Percentiles rank a stretch among this genome's conserved stretches.
phyloP scores from a whole-genome alignment of 2,113 vertebrate species.

The Cryptotis parvus region DNA sequence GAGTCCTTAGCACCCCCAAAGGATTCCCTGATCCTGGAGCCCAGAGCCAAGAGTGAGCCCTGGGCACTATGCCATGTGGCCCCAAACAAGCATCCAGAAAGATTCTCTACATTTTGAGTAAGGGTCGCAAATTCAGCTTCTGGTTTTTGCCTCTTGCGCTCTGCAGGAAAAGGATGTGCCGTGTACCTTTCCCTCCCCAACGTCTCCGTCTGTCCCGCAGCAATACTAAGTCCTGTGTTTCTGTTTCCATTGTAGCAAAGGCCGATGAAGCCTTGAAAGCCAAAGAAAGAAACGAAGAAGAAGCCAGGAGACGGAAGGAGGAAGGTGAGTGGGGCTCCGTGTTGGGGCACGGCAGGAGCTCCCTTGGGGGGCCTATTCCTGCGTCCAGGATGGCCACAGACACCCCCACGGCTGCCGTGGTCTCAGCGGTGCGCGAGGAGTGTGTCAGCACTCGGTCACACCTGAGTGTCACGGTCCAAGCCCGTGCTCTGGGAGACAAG shows the following conservation, averaged over 20 bases:
- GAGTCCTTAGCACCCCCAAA: too few relatives aligned
- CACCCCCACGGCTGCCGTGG: neutral
- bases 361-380: too few relatives aligned
- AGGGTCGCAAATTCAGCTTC: slow-evolving; percentile 8
- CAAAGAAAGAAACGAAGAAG: slow-evolving; percentile 95
- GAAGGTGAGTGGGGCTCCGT: slow-evolving; percentile 88
- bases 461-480: too few relatives aligned
- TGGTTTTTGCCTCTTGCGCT: slow-evolving; percentile 37
- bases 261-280: slow-evolving; percentile 96
- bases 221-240: neutral
- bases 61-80: too few relatives aligned
- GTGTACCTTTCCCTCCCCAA: slow-evolving; percentile 11
- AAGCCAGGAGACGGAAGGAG: slow-evolving; percentile 92
- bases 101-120: neutral
- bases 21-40: too few relatives aligned
- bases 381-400: too few relatives aligned
- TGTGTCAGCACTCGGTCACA: too few relatives aligned
- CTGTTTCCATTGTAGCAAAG: slow-evolving; percentile 90
- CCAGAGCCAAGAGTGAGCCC: too few relatives aligned
- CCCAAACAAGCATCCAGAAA: too few relatives aligned
- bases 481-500: slow-evolving; percentile 12
- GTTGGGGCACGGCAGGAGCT: neutral
- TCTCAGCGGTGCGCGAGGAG: neutral
- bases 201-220: neutral
- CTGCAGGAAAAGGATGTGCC: slow-evolving; percentile 7